Evolutionary conservation across 2,888 invertebrate species (phyloP).

Genomic region (Tinea pellionella): DNA sequence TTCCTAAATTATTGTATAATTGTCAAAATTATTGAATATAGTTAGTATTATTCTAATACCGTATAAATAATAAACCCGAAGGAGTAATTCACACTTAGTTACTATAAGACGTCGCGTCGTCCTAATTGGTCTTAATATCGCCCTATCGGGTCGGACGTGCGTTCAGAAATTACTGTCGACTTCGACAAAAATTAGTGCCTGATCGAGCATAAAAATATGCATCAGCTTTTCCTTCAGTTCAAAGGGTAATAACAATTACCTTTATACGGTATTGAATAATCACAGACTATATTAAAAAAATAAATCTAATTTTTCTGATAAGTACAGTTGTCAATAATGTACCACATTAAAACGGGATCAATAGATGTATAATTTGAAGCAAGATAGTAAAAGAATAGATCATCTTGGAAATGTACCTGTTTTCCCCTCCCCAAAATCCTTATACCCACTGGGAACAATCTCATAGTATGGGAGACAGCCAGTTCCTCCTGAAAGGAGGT

Average conservation of each 20-base stretch:
- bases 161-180: too few species aligned
- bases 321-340: neutral
- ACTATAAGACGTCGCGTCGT: too few species aligned
- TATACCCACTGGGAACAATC: neutral
- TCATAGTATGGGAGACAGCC: neutral
- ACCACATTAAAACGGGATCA: neutral
- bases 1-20: neutral
- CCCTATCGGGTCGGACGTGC: too few species aligned
- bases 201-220: too few species aligned
- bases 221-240: too few species aligned
- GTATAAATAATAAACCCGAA: neutral
- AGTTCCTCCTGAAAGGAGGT: neutral
- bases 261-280: too few species aligned
- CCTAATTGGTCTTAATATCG: too few species aligned
- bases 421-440: neutral
- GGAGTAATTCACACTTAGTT: too few species aligned
- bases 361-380: neutral
- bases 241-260: too few species aligned
- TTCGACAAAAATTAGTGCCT: too few species aligned
- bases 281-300: too few species aligned
- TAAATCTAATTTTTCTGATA: neutral
- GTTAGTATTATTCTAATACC: neutral
- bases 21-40: neutral
- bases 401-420: neutral
- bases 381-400: neutral